Evolutionary conservation across 2,888 invertebrate genomes (phyloP), one percentile per base, ranked within the genome.

Genomic region (Eupithecia inturbata): DNA sequence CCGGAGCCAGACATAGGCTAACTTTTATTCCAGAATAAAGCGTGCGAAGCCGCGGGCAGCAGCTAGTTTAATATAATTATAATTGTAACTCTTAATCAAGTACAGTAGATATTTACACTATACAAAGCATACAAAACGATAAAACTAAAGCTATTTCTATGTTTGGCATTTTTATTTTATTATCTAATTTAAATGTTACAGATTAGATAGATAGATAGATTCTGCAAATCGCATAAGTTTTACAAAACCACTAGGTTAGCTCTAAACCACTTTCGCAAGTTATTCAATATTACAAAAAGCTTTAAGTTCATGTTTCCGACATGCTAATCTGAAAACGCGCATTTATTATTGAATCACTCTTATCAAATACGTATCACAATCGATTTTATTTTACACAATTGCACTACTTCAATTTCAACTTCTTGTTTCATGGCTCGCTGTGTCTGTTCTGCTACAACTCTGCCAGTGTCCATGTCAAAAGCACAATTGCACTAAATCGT

Each of bases 361-460:
- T 74, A 71, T 22, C 68, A 82, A 82, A 85, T 90, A 92, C 83
- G 85, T 93, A 93, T 93, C 93, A 93, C 93, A 93, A 90, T 93
- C 82, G 87, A 91, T 91, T 93, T 87, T 89, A 62, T 90, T 89
- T 87, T 85, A 84, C 80, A 77, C 77, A 85, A 87, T 86, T 89
- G 86, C 87, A 89, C 86, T 87, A 85, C n/a, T n/a, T n/a, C n/a
- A n/a, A n/a, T n/a, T n/a, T n/a, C n/a, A n/a, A n/a, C n/a, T n/a
- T n/a, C n/a, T n/a, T n/a, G n/a, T n/a, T n/a, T n/a, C n/a, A n/a
- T n/a, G n/a, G n/a, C n/a, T n/a, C n/a, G n/a, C n/a, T n/a, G n/a
- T n/a, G n/a, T n/a, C n/a, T n/a, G n/a, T n/a, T n/a, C n/a, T n/a
- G n/a, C n/a, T n/a, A n/a, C n/a, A n/a, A n/a, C n/a, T n/a, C n/a